phyloP scores from a whole-genome alignment of 2,888 invertebrate genomes.

The Drosophila trichaetosa region DNA sequence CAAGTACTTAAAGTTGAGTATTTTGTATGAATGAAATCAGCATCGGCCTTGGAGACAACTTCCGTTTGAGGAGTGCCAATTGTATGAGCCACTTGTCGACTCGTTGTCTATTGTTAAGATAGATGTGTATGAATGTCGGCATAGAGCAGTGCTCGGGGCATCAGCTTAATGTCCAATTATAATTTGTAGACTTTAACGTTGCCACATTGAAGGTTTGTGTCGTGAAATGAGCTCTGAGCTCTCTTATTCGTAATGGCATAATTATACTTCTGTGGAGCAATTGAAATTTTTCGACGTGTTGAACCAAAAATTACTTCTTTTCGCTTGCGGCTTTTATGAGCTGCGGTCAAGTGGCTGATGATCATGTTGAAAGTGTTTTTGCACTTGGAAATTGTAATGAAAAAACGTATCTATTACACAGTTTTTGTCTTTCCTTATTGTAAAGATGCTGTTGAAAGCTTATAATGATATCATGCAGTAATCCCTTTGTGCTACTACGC shows the following conservation, averaged over 20 bases:
- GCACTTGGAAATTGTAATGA: slow-evolving; percentile 33
- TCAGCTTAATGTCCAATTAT: slow-evolving; percentile 71
- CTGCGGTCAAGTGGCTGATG: slow-evolving; percentile 64
- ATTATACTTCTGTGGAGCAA: slow-evolving; percentile 58
- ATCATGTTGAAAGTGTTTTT: slow-evolving; percentile 33
- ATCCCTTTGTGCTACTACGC: slow-evolving; percentile 33
- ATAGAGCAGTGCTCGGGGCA: slow-evolving; percentile 28
- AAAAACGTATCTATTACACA: slow-evolving; percentile 22
- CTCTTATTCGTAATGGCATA: slow-evolving; percentile 64
- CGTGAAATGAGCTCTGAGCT: slow-evolving; percentile 26
- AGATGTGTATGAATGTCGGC: slow-evolving; percentile 24
- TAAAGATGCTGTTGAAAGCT: neutral
- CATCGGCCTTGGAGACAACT: slow-evolving; percentile 58
- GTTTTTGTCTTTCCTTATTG: neutral
- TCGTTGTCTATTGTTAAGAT: slow-evolving; percentile 35
- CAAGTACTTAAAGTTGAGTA: slow-evolving; percentile 53
- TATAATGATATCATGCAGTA: slow-evolving; percentile 9
- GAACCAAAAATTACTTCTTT: slow-evolving; percentile 52
- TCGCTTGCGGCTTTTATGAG: slow-evolving; percentile 36
- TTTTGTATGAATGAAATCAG: neutral
- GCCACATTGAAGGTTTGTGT: slow-evolving; percentile 45
- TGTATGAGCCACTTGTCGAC: slow-evolving; percentile 49
- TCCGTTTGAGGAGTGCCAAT: slow-evolving; percentile 61
- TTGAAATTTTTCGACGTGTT: slow-evolving; percentile 36
- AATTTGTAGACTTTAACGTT: slow-evolving; percentile 55